These are phyloP conservation scores for Geopemphigus sp. DNA, from an alignment of 1,140 invertebrate genomes.

Conservation along the genomic window DNA sequence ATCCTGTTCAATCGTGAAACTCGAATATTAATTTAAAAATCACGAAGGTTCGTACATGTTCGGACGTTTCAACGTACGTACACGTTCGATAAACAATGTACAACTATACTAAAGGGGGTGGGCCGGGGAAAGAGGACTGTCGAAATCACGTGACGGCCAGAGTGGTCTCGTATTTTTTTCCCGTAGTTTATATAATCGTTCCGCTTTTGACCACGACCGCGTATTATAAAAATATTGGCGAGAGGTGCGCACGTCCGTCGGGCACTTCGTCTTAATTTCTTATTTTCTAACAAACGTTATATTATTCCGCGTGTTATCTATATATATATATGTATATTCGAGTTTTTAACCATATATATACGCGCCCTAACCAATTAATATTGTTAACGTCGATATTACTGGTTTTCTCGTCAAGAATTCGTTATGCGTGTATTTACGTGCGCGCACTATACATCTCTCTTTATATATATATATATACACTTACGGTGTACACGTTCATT, in stretches of 20 bases:
- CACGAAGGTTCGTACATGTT: too few species aligned
- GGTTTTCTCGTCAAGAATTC: constrained; percentile 48
- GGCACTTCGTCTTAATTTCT: neutral
- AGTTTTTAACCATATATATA: neutral
- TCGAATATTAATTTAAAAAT: too few species aligned
- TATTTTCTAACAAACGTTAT: constrained; percentile 2
- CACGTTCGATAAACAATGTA: too few species aligned
- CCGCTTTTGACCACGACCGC: too few species aligned
- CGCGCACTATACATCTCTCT: neutral
- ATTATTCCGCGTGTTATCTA: neutral
- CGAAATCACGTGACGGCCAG: too few species aligned
- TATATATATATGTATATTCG: constrained; percentile 2
- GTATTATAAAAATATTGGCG: neutral
- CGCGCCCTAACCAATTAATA: constrained; percentile 2
- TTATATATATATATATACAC: constrained; percentile 1
- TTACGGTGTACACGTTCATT: neutral
- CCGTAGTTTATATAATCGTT: too few species aligned
- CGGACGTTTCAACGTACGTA: too few species aligned
- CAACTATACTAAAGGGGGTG: too few species aligned
- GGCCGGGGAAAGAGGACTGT: too few species aligned
- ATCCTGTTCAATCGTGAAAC: too few species aligned
- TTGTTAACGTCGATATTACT: constrained; percentile 31
- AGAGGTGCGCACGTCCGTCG: neutral
- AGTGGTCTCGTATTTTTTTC: too few species aligned
- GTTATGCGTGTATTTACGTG: constrained; percentile 1